Base-by-base conservation (phyloP, 1,140 invertebrate genomes). In the Drosophila tropicalis region DNA sequence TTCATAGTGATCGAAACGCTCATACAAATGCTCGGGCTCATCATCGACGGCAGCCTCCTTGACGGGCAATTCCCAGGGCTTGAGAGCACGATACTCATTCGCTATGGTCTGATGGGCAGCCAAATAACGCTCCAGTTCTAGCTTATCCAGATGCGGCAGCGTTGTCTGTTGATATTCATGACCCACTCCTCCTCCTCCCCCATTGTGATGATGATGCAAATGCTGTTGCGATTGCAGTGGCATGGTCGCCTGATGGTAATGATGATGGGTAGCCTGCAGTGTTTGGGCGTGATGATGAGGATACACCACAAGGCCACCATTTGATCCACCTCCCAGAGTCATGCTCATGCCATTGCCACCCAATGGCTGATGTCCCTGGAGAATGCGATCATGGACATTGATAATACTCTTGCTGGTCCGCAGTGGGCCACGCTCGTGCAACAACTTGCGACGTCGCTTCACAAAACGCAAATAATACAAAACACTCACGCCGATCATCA, bases 1-100 rank as follows among this genome's bases (percentile, higher is more conserved):
- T 47, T 92, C 91, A 60, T 92, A 92, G 73, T 92, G 91, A 71
- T 92, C 91, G 72, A 92, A 92, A 32, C 91, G 90, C 66, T 92
- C 91, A 67, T 92, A 92, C 6, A 91, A 73, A 63, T 92, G 91
- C 57, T 92, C 91, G 15, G 91, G 91, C 60, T 92, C 91, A 22
- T 92, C 91, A 57, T 82, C 79, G 17, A 78, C 44, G 15, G 81
- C 44, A 15, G 81, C 80, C 65, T 92, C 86, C 70, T 92, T 91
- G 1, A 90, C 80, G 40, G 90, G 86, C 73, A 92, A 64, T 40
- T 92, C 91, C 91, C 91, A 92, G 3, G 90, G 91, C 63, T 92
- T 92, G 12, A 92, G 72, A 0, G 91, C 91, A 36, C 91, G 62
- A 47, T 92, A 92, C 65, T 92, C 91, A 56, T 92, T 92, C 55